Evolutionary conservation across 2,797 vertebrate genomes (phyloP).

Genomic region (Sitta carolinensis): DNA sequence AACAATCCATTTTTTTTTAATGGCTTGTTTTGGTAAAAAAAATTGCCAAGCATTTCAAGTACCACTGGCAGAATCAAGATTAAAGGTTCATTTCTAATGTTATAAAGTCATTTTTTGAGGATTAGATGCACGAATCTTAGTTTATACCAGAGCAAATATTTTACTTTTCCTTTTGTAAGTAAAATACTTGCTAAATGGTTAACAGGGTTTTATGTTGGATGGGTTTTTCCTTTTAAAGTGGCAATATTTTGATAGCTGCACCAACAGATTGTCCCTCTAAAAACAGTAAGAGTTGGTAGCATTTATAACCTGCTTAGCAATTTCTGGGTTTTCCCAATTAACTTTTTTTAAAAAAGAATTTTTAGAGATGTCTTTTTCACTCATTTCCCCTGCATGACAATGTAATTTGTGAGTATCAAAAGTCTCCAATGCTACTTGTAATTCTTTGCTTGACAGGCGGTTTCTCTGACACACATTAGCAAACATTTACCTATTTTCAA

Average conservation of each 20-base stretch:
- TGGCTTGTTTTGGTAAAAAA: slow-evolving; percentile 42
- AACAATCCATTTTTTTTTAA: slow-evolving; percentile 13
- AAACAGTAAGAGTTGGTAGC: not conserved
- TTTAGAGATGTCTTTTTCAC: not conserved
- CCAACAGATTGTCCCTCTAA: not conserved
- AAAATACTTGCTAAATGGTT: not conserved
- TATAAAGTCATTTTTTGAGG: not conserved
- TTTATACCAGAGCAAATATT: not conserved
- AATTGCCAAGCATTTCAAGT: slow-evolving; percentile 35
- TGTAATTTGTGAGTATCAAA: not conserved
- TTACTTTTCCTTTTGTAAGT: not conserved
- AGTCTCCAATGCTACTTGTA: not conserved
- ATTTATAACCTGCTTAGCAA: not conserved
- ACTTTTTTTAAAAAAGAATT: not conserved
- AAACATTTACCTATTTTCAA: not conserved
- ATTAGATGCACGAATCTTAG: not conserved
- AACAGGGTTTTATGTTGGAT: not conserved
- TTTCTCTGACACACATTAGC: not conserved
- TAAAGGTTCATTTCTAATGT: not conserved
- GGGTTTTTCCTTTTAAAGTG: not conserved
- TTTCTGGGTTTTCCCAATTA: not conserved
- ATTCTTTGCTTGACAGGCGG: not conserved
- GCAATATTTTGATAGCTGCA: not conserved
- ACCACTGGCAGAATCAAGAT: not conserved
- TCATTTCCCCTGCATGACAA: not conserved